These are phyloP conservation scores for Drosophila trapezifrons DNA, from an alignment of 1,140 invertebrate genomes.

Conservation along the genomic window DNA sequence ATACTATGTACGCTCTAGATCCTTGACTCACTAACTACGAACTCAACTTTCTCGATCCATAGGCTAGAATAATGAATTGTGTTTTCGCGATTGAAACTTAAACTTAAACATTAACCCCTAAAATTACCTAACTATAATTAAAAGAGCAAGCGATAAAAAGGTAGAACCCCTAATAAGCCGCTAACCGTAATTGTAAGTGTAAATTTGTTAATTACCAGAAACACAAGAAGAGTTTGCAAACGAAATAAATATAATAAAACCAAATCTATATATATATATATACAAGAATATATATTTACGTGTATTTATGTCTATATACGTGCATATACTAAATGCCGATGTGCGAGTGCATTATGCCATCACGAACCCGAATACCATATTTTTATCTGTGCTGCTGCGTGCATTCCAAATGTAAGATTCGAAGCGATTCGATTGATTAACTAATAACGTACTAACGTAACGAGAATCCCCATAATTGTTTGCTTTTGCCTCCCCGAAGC, in stretches of 20 bases:
- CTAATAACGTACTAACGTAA: slow-evolving; percentile 11
- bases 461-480: slow-evolving; percentile 42
- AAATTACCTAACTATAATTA: slow-evolving; percentile 23
- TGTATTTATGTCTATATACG: slow-evolving; percentile 52
- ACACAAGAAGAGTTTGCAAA: slow-evolving; percentile 57
- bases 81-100: slow-evolving; percentile 46
- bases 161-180: too few species aligned
- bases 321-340: slow-evolving; percentile 49
- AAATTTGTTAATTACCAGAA: slow-evolving; percentile 77
- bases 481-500: slow-evolving; percentile 19
- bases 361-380: slow-evolving; percentile 45
- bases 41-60: slow-evolving; percentile 44
- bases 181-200: slow-evolving; percentile 73
- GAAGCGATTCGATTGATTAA: slow-evolving; percentile 26
- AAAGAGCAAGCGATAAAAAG: slow-evolving; percentile 26
- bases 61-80: slow-evolving; percentile 80
- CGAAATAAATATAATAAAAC: slow-evolving; percentile 28
- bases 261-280: slow-evolving; percentile 43
- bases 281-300: slow-evolving; percentile 52
- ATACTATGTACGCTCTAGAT: slow-evolving; percentile 26
- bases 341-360: slow-evolving; percentile 60
- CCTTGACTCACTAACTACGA: slow-evolving; percentile 31
- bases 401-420: slow-evolving; percentile 56
- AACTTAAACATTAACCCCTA: slow-evolving; percentile 52
- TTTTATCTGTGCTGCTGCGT: slow-evolving; percentile 56